Evolutionary conservation across 2,113 vertebrate species (phyloP).

Genomic region (Trinectes maculatus): DNA sequence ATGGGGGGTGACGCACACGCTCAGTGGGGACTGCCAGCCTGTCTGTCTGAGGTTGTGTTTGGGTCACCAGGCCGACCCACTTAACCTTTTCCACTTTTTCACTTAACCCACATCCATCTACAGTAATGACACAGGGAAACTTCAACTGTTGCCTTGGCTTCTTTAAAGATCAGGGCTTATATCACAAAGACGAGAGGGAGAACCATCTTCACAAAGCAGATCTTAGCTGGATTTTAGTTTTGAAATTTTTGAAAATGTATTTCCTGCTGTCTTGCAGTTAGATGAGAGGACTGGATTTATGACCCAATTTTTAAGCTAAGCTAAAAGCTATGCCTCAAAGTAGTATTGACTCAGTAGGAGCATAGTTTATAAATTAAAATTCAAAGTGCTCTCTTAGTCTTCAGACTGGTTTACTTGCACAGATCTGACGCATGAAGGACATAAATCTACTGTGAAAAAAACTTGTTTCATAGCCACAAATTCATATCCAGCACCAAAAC

Average conservation of each 20-base stretch:
- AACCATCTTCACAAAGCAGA: neutral
- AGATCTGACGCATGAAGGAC: neutral
- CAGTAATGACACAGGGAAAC: conserved; percentile 56
- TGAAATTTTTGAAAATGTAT: too few relatives aligned
- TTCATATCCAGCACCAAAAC: neutral
- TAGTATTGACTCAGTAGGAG: too few relatives aligned
- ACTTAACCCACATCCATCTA: conserved; percentile 42
- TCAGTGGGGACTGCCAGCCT: conserved; percentile 26
- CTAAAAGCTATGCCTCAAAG: too few relatives aligned
- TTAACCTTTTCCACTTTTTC: conserved; percentile 10
- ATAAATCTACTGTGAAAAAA: neutral
- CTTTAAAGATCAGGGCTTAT: neutral
- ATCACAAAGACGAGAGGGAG: neutral
- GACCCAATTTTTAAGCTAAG: too few relatives aligned
- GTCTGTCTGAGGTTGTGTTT: conserved; percentile 24
- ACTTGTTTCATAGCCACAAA: neutral
- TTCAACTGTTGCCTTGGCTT: conserved; percentile 8
- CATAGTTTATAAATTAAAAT: too few relatives aligned
- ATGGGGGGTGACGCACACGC: conserved; percentile 19
- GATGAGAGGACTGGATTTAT: too few relatives aligned
- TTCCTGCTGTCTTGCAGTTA: too few relatives aligned
- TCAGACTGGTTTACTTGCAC: neutral
- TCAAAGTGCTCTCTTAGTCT: neutral
- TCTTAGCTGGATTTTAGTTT: neutral
- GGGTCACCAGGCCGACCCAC: conserved; percentile 3